Conservation (phyloP, 2,888 invertebrate genomes). For the Melitaea athalia region DNA sequence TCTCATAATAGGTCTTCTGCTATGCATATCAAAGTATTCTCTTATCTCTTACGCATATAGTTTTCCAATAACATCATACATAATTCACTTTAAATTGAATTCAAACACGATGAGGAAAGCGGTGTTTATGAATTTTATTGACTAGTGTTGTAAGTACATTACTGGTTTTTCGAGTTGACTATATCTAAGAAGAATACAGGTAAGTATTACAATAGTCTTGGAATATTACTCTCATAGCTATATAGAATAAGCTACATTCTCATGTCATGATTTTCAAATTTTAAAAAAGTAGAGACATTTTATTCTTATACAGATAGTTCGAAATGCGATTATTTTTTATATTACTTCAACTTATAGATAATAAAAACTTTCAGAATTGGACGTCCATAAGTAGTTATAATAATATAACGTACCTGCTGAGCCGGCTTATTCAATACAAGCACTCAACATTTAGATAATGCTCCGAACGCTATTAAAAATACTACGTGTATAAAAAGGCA, state of each 20-base stretch:
- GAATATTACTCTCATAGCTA: neutral
- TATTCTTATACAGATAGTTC: neutral
- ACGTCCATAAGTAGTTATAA: neutral
- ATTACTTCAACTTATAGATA: neutral
- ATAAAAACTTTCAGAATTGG: neutral
- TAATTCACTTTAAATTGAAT: conserved; percentile 34
- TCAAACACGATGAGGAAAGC: conserved; percentile 33
- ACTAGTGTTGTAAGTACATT: conserved; percentile 25
- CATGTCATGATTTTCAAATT: neutral
- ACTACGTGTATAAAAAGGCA: conserved; percentile 61
- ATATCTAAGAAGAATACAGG: conserved; percentile 4
- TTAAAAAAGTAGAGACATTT: neutral
- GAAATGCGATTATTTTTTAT: neutral
- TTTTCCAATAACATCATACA: conserved; percentile 36
- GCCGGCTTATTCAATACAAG: conserved; percentile 43
- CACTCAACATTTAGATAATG: conserved; percentile 47
- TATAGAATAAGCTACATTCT: neutral
- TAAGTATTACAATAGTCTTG: neutral
- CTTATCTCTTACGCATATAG: conserved; percentile 35
- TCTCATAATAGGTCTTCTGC: conserved; percentile 32
- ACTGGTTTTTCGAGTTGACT: conserved; percentile 25
- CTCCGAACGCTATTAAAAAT: conserved; percentile 41
- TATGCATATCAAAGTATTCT: conserved; percentile 35
- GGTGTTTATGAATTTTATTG: conserved; percentile 36
- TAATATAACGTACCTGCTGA: conserved; percentile 28